Conservation (phyloP, 2,113 vertebrate genomes). For the Tragelaphus imberbis region DNA sequence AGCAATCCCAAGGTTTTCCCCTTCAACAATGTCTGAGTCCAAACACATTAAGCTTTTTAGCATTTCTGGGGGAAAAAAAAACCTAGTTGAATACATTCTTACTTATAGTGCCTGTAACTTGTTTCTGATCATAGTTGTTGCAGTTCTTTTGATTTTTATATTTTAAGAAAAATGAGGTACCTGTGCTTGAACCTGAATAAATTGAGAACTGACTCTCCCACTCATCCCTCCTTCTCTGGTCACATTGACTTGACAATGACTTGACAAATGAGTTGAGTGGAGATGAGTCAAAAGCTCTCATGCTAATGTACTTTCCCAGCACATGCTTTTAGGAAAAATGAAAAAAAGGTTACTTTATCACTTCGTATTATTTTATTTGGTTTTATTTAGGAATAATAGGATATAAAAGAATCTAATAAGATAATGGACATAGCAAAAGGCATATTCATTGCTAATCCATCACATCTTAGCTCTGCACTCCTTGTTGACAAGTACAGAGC, state of each 20-base stretch:
- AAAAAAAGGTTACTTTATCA: not conserved
- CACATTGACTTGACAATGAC: not conserved
- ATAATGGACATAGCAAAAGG: not conserved
- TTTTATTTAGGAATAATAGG: conserved; percentile 5
- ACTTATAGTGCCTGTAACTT: not conserved
- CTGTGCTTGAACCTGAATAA: not conserved
- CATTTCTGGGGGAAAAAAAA: not conserved
- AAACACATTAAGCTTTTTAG: not conserved
- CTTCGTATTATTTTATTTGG: not conserved
- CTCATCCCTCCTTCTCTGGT: not conserved
- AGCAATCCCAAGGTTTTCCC: not conserved
- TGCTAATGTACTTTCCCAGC: not conserved
- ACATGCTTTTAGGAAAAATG: not conserved
- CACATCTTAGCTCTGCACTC: not conserved
- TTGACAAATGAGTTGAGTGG: not conserved
- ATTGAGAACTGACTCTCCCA: rapidly evolving
- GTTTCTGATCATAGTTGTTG: not conserved
- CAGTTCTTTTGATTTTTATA: not conserved
- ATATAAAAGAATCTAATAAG: not conserved
- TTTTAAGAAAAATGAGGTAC: not conserved
- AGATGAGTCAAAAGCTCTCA: not conserved
- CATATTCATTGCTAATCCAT: conserved; percentile 3
- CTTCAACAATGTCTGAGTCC: not conserved
- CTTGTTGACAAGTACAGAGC: not conserved
- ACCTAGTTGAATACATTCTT: not conserved